Evolutionary conservation across 2,113 vertebrate species (phyloP), one percentile per base, ranked within the genome.

Genomic region (Paratilapia polleni): DNA sequence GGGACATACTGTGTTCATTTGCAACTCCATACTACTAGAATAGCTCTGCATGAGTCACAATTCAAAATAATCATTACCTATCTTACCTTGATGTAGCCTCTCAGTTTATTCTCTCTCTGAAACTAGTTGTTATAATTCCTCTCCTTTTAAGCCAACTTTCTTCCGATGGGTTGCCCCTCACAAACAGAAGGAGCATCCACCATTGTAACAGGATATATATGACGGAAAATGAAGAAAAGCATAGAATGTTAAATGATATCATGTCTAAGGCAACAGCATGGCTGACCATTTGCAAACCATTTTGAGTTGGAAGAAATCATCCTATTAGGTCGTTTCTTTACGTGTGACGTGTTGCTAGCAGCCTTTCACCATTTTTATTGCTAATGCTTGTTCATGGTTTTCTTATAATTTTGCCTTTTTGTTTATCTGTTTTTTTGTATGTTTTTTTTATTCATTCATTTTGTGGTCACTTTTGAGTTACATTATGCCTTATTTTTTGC

Each of bases 381-480:
- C 77, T 80, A 63, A 62, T 84, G 28, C 56, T 79, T 92, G 20
- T 70, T 88, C 79, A 56, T 86, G 61, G 38, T 61, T 85, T 87
- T 31, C 26, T 85, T 63, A 66, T 85, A 13, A 34, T 66, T 86
- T 90, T 38, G 22, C 83, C 62, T 58, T 75, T 84, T 36, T 28
- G 60, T 81, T 28, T 54, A 4, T 74, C 11, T 68, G 1, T 43
- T 89, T 88, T 80, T n/a, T n/a, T n/a, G n/a, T n/a, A n/a, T n/a
- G n/a, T n/a, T n/a, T n/a, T n/a, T n/a, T 20, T 20, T 54, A 54
- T 34, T 58, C 66, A 47, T 83, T 86, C 62, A 82, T 91, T 82
- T 64, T 81, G 41, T 77, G 56, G 4, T 87, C 87, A 86, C 76
- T 68, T 92, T 91, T 93, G 86, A 90, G 89, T 95, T 92, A 81